Evolutionary conservation across 35 echinoderm and acorn worm species (phyloP), one percentile per base, ranked within the genome.

Genomic region (Heliocidaris erythrogramma): DNA sequence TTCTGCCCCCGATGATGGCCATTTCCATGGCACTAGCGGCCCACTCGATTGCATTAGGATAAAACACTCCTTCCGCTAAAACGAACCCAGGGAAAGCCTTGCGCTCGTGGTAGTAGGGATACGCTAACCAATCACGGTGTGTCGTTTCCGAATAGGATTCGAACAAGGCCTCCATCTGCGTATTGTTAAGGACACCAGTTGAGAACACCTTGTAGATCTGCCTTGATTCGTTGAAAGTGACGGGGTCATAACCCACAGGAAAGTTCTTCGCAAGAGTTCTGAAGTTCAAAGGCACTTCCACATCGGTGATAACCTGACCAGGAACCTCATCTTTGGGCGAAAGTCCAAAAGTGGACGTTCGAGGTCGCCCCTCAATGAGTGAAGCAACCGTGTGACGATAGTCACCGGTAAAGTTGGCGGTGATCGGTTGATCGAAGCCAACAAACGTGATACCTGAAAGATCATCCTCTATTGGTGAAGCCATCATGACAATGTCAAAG

Each of bases 1-100:
- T 99, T 85, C 93, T 92, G n/a, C 71, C 94, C 21, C 97, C 97
- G 94, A 97, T 96, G 5, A 95, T 94, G 9, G 95, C 94, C 95
- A 99, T 97, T 59, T 99, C 98, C 94, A 97, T 99, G 18, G 95
- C 95, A 87, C 98, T 99, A 27, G 98, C 98, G 4, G 95, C 98
- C 98, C 98, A 99, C 78, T 99, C 98, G 4, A 99, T 95, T 4
- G 92, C 95, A 94, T 96, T 97, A 24, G 94, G 90, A 90, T 99
- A 96, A 92, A 94, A 97, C 32, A 96, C 29, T 32, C 97, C 95
- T 7, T 93, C 53, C 32, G 92, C 27, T 8, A 99, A 47, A n/a
- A 95, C 94, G 86, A 97, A 99, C 2, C 93, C 49, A 13, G 98
- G 93, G 47, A 97, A 85, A 2, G 85, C 87, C 14, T 97, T 85